A percentile compares a stretch with the other conserved stretches of the same genome.
phyloP scores from a whole-genome alignment of 2,113 vertebrate species.

The Silurus meridionalis region DNA sequence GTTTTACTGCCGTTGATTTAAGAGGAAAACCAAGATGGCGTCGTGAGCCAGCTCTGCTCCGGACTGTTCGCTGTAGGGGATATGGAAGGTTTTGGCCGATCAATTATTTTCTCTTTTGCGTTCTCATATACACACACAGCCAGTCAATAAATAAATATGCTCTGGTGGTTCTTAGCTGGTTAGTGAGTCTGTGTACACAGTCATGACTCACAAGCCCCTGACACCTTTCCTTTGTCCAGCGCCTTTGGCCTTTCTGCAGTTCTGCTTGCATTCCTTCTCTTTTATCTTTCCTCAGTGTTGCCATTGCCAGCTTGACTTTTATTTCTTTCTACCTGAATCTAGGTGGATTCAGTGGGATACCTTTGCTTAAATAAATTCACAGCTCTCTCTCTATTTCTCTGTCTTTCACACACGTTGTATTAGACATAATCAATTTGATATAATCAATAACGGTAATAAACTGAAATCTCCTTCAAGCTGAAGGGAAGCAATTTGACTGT shows the following conservation, averaged over 20 bases:
- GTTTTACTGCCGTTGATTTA: constrained; percentile 5
- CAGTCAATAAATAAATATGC: constrained; percentile 29
- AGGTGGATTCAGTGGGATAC: not conserved
- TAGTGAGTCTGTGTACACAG: constrained; percentile 6
- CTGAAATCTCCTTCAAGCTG: not conserved
- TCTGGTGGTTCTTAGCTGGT: constrained; percentile 15
- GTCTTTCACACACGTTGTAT: not conserved
- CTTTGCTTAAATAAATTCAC: not conserved
- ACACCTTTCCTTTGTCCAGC: not conserved
- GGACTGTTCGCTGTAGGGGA: constrained; percentile 1
- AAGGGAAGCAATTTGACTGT: not conserved
- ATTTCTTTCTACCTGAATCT: not conserved
- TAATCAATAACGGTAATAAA: not conserved
- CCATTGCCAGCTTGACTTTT: too few relatives aligned
- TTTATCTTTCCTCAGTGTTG: not conserved
- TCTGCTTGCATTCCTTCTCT: not conserved
- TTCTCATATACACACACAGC: not conserved
- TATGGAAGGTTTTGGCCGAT: not conserved
- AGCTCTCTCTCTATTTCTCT: too few relatives aligned
- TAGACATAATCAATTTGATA: not conserved
- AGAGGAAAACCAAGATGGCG: not conserved
- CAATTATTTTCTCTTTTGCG: not conserved
- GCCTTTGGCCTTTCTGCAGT: not conserved
- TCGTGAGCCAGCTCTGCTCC: not conserved
- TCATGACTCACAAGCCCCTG: constrained; percentile 21